Evolutionary conservation across 2,113 vertebrate genomes (phyloP), one percentile per base, ranked within the genome.

Genomic region (Pelusios castaneus): DNA sequence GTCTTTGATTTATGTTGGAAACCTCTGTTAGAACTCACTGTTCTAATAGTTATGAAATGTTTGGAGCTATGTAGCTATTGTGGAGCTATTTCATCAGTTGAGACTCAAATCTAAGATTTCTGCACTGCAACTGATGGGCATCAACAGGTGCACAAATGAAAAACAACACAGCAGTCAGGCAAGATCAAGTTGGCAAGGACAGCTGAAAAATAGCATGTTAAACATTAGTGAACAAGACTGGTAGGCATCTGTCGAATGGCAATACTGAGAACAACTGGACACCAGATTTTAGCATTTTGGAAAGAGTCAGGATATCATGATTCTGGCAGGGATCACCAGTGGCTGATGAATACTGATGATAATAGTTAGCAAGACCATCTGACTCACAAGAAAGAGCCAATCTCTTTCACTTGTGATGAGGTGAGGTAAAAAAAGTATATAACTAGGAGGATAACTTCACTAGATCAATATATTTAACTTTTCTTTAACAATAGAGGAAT

Each of bases 1-100:
- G 82, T 70, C 84, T 94, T 85, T 91, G 47, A 89, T 91, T 89
- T 93, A 84, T 54, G 84, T 21, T 87, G 92, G 52, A 94, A 95
- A 87, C 54, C 10, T 54, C 67, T 82, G 3, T 67, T 22, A 86
- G 24, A 91, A 17, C 27, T 92, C 90, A 88, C 41, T 80, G 85
- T 19, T 86, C 83, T 92, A 41, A 9, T 84, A 80, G 55, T 85
- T 38, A 34, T 58, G 80, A 92, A 75, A 70, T 89, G 34, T 94
- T 34, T 19, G 88, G 17, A 5, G 6, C 17, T 29, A 56, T 45
- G 41, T 67, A 88, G 24, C 5, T 92, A 87, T 73, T 8, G n/a
- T n/a, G n/a, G n/a, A n/a, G n/a, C 0, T 4, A 4, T 82, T 31
- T 75, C 47, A 49, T 82, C 49, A 55, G 82, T 34, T 89, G 67